phyloP scores from a whole-genome alignment of 1,140 invertebrate genomes.

The Cotesia chilonis region DNA sequence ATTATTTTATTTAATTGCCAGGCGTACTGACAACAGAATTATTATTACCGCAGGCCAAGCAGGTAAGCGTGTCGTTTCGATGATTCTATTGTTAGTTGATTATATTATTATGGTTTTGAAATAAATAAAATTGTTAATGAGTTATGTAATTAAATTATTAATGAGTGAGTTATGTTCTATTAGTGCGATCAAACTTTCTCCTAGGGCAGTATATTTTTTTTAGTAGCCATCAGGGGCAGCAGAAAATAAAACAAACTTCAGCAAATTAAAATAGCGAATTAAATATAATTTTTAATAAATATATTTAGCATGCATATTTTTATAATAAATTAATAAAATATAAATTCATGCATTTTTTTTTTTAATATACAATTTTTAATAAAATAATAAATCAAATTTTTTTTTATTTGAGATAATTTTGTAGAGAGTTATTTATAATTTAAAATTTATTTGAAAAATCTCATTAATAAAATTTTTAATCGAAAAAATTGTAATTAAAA shows the following conservation, averaged over 20 bases:
- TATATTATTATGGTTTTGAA: slow-evolving; percentile 18
- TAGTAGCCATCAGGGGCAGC: slow-evolving; percentile 43
- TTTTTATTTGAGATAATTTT: no score
- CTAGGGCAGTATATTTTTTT: slow-evolving; percentile 37
- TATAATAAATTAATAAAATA: no score
- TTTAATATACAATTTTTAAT: no score
- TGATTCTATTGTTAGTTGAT: slow-evolving; percentile 38
- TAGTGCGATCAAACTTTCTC: slow-evolving; percentile 35
- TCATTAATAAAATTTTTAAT: no score
- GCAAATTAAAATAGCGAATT: slow-evolving; percentile 53
- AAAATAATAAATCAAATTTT: no score
- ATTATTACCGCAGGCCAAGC: slow-evolving; percentile 51
- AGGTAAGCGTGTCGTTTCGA: slow-evolving; percentile 54
- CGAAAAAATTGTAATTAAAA: no score
- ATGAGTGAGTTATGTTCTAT: neutral
- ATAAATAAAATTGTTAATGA: slow-evolving; percentile 24
- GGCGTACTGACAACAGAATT: slow-evolving; percentile 13
- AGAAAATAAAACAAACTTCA: slow-evolving; percentile 51
- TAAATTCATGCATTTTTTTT: no score
- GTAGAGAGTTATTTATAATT: no score
- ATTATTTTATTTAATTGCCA: slow-evolving; percentile 25
- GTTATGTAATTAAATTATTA: no score
- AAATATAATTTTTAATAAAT: slow-evolving; percentile 39
- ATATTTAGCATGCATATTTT: no score
- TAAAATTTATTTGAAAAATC: no score